Evolutionary conservation across 2,797 vertebrate species (phyloP).

Genomic region (Protosalanx chinensis): DNA sequence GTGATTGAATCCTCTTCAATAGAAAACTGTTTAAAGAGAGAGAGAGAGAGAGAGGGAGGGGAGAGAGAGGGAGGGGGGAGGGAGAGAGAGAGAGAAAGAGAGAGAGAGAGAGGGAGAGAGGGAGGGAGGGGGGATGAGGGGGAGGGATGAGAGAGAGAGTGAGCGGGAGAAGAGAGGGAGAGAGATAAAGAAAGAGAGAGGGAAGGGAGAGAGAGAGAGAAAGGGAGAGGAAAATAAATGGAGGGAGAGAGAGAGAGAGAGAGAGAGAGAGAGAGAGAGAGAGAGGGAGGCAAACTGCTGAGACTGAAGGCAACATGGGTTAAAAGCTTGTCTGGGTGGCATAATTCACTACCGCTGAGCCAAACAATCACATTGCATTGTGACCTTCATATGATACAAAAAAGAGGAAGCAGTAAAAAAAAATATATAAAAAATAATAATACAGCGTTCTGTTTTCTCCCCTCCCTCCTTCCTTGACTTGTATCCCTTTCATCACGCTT

Average conservation of each 20-base stretch:
- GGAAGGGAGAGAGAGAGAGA: slow-evolving; percentile 51
- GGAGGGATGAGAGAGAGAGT: not conserved
- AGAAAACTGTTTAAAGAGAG: slow-evolving; percentile 85
- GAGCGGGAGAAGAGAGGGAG: not conserved
- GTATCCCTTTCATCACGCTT: slow-evolving; percentile 5
- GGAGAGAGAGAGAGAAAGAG: slow-evolving; percentile 44
- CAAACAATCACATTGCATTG: slow-evolving; percentile 89
- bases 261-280: slow-evolving; percentile 1
- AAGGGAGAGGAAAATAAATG: not conserved
- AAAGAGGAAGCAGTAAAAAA: slow-evolving; percentile 78
- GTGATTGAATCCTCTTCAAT: slow-evolving; percentile 93
- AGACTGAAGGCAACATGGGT: slow-evolving; percentile 83
- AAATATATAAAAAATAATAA: slow-evolving; percentile 67
- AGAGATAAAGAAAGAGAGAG: slow-evolving; percentile 7
- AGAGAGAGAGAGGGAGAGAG: slow-evolving; percentile 13
- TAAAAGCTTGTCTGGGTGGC: slow-evolving; percentile 89
- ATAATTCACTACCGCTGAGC: slow-evolving; percentile 86
- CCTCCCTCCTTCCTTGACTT: slow-evolving; percentile 15
- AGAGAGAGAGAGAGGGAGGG: slow-evolving; percentile 11
- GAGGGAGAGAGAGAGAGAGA: not conserved
- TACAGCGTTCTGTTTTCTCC: slow-evolving; percentile 43
- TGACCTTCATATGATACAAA: slow-evolving; percentile 88
- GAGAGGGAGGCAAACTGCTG: slow-evolving; percentile 36
- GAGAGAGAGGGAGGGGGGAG: slow-evolving; percentile 1
- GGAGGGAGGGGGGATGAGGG: not conserved